Evolutionary conservation across 2,113 vertebrate species (phyloP).

Genomic region (Phoenicopterus ruber): DNA sequence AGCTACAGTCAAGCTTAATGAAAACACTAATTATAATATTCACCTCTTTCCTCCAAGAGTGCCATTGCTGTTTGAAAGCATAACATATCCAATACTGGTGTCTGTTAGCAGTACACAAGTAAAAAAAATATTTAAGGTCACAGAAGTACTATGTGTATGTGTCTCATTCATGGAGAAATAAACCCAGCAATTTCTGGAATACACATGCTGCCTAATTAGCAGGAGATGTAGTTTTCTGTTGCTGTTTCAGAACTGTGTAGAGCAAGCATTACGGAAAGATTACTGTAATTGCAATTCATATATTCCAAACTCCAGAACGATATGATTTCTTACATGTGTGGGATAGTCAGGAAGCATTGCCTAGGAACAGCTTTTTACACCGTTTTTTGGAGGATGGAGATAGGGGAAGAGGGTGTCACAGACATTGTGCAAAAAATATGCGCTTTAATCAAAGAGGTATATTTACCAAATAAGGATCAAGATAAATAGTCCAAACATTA

Average conservation of each 20-base stretch:
- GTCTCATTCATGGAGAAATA: neutral
- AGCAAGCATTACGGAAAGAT: neutral
- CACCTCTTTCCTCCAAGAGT: neutral
- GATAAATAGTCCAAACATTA: neutral
- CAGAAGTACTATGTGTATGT: neutral
- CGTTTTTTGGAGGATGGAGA: neutral
- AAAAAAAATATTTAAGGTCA: neutral
- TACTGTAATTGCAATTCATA: neutral
- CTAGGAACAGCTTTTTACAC: neutral
- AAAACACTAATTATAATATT: neutral
- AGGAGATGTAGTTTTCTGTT: neutral
- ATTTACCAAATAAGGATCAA: neutral
- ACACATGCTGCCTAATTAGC: neutral
- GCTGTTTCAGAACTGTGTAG: neutral
- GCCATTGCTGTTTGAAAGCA: neutral
- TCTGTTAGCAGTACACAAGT: neutral
- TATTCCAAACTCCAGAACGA: neutral
- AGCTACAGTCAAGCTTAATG: neutral
- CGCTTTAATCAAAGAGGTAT: neutral
- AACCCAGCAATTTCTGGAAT: neutral
- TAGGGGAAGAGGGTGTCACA: neutral
- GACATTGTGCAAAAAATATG: rapidly evolving
- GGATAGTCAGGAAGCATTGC: neutral
- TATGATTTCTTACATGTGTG: neutral
- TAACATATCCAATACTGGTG: neutral